Evolutionary conservation across 2,113 vertebrate genomes (phyloP).

Genomic region (Smithornis capensis): DNA sequence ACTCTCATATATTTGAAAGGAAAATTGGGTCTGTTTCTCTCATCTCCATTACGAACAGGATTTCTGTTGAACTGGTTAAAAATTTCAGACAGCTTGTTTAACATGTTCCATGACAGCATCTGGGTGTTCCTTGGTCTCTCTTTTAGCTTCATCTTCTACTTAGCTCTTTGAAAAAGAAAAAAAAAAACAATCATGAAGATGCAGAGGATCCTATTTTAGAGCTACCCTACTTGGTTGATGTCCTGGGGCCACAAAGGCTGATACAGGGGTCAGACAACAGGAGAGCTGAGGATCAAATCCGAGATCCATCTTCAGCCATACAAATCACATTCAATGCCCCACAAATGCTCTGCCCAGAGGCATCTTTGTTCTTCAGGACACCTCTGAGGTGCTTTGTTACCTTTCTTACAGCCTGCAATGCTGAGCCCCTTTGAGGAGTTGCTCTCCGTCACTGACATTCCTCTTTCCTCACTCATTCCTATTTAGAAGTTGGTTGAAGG

Average conservation of each 20-base stretch:
- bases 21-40: not conserved
- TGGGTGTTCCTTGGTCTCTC: not conserved
- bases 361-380: not conserved
- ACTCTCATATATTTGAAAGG: not conserved
- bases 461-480: not conserved
- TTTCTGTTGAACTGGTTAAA: not conserved
- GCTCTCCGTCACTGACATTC: accelerated
- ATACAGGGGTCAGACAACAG: not conserved
- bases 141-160: not conserved
- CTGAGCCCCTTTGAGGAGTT: not conserved
- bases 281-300: not conserved
- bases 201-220: not conserved
- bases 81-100: not conserved
- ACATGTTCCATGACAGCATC: not conserved
- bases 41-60: not conserved
- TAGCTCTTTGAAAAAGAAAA: not conserved
- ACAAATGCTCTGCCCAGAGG: not conserved
- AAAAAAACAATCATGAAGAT: not conserved
- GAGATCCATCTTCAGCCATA: not conserved
- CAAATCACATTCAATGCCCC: accelerated
- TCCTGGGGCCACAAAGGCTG: not conserved
- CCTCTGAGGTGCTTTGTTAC: not conserved
- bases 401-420: not conserved
- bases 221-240: not conserved
- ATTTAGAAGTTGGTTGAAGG: not conserved